phyloP scores from a whole-genome alignment of 2,888 invertebrate genomes.

The Cyclophora albipunctata region DNA sequence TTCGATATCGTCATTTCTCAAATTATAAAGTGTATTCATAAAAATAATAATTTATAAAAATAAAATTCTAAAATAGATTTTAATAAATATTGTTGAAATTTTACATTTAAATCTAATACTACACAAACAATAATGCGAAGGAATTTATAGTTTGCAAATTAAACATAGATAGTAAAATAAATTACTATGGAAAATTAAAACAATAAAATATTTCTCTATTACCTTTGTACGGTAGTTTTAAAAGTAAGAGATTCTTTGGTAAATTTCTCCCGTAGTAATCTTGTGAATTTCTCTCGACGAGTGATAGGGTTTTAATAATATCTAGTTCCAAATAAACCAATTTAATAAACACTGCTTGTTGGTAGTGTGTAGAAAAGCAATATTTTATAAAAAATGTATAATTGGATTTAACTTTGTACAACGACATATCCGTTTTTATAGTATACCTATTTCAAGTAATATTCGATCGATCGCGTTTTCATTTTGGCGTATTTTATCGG shows the following conservation, averaged over 20 bases:
- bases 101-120: constrained; percentile 25
- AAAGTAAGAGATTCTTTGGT: constrained; percentile 55
- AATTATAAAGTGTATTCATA: constrained; percentile 16
- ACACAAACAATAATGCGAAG: constrained; percentile 53
- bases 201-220: constrained; percentile 61
- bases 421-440: constrained; percentile 69
- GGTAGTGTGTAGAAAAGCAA: constrained; percentile 64
- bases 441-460: constrained; percentile 46
- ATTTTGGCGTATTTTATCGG: constrained; percentile 40
- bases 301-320: constrained; percentile 45
- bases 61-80: constrained; percentile 23
- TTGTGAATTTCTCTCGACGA: constrained; percentile 48
- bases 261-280: constrained; percentile 59
- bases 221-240: constrained; percentile 61
- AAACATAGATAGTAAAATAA: constrained; percentile 45
- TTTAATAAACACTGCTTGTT: constrained; percentile 46
- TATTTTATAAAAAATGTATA: constrained; percentile 53
- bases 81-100: constrained; percentile 29
- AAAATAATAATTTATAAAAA: constrained; percentile 12
- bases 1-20: constrained; percentile 20
- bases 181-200: constrained; percentile 40
- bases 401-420: constrained; percentile 51
- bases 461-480: constrained; percentile 39
- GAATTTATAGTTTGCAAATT: constrained; percentile 62
- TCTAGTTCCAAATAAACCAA: constrained; percentile 36